Conservation (phyloP, 1,140 invertebrate genomes). For the Bombyx mandarina region DNA sequence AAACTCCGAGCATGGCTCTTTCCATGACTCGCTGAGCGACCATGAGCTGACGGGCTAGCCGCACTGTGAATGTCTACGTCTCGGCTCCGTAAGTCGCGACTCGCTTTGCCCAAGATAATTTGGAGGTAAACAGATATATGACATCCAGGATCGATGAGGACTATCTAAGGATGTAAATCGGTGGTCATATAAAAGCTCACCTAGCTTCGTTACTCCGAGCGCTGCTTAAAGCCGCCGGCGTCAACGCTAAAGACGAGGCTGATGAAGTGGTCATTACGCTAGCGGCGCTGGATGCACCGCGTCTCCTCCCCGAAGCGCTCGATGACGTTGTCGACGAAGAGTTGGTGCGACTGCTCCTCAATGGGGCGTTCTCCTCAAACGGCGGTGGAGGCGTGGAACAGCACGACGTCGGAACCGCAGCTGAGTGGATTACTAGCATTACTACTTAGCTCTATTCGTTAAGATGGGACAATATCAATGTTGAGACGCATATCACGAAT, state of each 20-base stretch:
- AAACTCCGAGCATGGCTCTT: no score
- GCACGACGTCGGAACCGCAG: conserved; percentile 70
- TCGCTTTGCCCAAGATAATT: no score
- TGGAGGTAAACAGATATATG: no score
- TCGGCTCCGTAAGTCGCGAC: no score
- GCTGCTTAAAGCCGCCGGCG: conserved; percentile 70
- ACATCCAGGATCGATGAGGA: no score
- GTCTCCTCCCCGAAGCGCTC: conserved; percentile 68
- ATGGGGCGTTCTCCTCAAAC: conserved; percentile 82
- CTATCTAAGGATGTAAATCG: neutral
- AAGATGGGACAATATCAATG: no score
- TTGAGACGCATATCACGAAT: no score
- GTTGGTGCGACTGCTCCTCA: conserved; percentile 71
- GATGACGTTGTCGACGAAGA: conserved; percentile 67
- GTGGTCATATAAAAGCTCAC: conserved; percentile 14
- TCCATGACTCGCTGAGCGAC: no score
- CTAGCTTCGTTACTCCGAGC: conserved; percentile 72
- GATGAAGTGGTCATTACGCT: conserved; percentile 60
- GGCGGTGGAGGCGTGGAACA: conserved; percentile 91
- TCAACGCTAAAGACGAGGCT: conserved; percentile 79
- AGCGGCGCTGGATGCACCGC: conserved; percentile 60
- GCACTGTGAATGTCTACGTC: no score
- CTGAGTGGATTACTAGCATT: conserved; percentile 54
- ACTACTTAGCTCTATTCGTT: conserved; percentile 21
- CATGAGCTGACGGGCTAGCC: no score